Percentiles rank a stretch among this genome's conserved stretches.
These are phyloP conservation scores for Scotopteryx bipunctaria DNA, from an alignment of 2,888 invertebrate species.

Conservation along the genomic window DNA sequence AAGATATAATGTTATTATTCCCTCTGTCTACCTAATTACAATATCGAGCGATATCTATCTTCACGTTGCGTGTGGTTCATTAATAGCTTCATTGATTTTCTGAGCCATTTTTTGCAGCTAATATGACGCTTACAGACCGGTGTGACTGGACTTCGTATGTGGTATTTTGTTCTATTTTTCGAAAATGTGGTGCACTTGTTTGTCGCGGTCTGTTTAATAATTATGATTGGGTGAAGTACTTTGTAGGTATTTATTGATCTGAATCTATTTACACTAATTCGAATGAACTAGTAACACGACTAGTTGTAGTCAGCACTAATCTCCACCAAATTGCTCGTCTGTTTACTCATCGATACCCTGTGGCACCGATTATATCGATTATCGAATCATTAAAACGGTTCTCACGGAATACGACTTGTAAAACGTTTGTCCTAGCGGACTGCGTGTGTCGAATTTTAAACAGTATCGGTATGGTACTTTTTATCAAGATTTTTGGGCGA, in stretches of 20 bases:
- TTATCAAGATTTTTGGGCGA: constrained; percentile 5
- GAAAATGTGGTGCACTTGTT: constrained; percentile 3
- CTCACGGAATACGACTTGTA: constrained; percentile 40
- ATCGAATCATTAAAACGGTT: constrained; percentile 46
- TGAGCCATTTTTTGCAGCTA: constrained; percentile 25
- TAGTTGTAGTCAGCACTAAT: constrained; percentile 7
- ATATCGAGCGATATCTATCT: constrained; percentile 1
- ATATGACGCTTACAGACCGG: constrained; percentile 6
- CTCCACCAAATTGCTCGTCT: constrained; percentile 5
- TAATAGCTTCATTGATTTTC: constrained; percentile 65
- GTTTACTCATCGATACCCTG: constrained; percentile 23
- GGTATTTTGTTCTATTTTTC: constrained; percentile 4
- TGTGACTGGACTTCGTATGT: not conserved
- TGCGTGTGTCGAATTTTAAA: constrained; percentile 23
- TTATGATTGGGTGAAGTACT: constrained; percentile 1
- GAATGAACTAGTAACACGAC: no score
- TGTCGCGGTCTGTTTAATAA: constrained; percentile 4
- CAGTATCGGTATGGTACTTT: constrained; percentile 1
- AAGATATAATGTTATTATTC: no score
- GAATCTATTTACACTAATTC: no score
- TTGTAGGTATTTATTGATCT: no score
- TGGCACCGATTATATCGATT: constrained; percentile 42
- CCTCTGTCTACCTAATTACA: not conserved
- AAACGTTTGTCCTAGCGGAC: constrained; percentile 24
- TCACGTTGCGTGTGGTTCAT: constrained; percentile 51